Conservation (phyloP, 2,888 invertebrate genomes). For the Phoronis australis region DNA sequence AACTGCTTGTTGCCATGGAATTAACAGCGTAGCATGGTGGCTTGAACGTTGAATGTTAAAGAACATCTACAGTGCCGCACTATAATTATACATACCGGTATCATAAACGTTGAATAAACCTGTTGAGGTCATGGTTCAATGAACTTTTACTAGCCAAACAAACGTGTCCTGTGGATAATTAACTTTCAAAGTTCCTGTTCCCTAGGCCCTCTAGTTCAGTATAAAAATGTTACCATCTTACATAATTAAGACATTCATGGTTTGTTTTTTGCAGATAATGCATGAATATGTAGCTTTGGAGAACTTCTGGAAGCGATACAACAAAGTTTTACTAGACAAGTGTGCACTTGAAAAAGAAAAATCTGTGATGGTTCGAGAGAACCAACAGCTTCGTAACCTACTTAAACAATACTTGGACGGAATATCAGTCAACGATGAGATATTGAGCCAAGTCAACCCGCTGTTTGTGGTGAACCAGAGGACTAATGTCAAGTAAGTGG, state of each 20-base stretch:
- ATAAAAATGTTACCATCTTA: too few species aligned
- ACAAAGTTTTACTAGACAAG: constrained; percentile 59
- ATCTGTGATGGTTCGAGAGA: constrained; percentile 58
- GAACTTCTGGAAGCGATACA: constrained; percentile 65
- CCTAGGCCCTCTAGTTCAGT: too few species aligned
- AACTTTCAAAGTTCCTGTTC: too few species aligned
- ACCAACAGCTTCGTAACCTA: constrained; percentile 55
- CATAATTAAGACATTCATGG: neutral
- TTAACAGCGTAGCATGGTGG: too few species aligned
- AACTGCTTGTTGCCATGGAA: too few species aligned
- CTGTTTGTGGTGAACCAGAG: constrained; percentile 51
- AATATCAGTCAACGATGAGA: constrained; percentile 53
- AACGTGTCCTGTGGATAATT: too few species aligned
- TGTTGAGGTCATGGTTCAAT: too few species aligned
- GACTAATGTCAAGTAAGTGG: constrained; percentile 49
- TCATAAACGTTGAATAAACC: too few species aligned
- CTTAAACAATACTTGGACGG: constrained; percentile 54
- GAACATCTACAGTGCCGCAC: too few species aligned
- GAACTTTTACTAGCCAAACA: too few species aligned
- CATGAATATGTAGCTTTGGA: constrained; percentile 57
- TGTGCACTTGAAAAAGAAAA: constrained; percentile 55
- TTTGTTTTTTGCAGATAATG: constrained; percentile 35
- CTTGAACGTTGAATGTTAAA: too few species aligned
- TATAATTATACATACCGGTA: too few species aligned
- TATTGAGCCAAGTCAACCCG: constrained; percentile 50